Conservation (phyloP, 2,113 vertebrate species). For the Pimephales promelas region DNA sequence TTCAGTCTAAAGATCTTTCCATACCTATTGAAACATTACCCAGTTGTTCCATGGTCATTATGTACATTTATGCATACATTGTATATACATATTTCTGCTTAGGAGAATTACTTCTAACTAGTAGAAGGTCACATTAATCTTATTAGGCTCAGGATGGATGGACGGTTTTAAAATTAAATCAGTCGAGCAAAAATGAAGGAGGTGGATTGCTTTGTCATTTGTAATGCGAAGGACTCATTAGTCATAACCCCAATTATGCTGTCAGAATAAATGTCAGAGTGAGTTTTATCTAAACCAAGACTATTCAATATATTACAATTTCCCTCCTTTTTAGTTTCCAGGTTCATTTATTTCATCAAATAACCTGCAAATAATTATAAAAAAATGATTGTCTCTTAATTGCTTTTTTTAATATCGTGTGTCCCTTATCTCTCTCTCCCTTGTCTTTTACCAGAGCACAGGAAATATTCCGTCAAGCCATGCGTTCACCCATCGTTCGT, state of each 20-base stretch:
- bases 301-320: conserved; percentile 52
- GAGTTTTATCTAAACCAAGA: conserved; percentile 51
- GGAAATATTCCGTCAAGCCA: conserved; percentile 92
- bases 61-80: conserved; percentile 39
- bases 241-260: conserved; percentile 58
- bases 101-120: conserved; percentile 27
- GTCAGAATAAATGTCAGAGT: conserved; percentile 45
- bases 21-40: conserved; percentile 31
- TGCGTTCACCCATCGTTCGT: conserved; percentile 81
- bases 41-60: background rate
- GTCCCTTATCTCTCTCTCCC: background rate
- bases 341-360: conserved; percentile 51
- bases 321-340: conserved; percentile 47
- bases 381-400: conserved; percentile 24
- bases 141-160: conserved; percentile 55
- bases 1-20: background rate
- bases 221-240: conserved; percentile 54
- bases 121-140: conserved; percentile 52
- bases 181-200: conserved; percentile 56
- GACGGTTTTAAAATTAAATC: conserved; percentile 56
- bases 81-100: conserved; percentile 32
- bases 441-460: conserved; percentile 81
- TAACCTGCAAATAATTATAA: conserved; percentile 35
- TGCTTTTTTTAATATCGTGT: background rate
- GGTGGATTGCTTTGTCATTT: conserved; percentile 58